Base-by-base conservation (phyloP, 2,888 invertebrate species). In the Drosophila imparisetae region DNA sequence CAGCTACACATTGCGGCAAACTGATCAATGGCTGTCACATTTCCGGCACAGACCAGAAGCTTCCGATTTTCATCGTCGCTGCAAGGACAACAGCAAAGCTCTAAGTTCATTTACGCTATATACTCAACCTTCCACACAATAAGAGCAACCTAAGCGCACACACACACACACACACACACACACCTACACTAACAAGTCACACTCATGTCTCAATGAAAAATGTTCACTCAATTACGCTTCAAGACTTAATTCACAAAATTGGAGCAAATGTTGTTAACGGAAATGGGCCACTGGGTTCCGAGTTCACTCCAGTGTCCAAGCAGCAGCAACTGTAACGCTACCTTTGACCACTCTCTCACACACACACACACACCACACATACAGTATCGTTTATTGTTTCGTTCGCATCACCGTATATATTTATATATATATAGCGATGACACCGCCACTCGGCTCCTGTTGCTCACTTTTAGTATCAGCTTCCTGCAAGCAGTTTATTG, bases 151-250 rank as follows among this genome's bases (percentile, higher is more conserved):
- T n/a, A 15, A 21, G 8, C 55, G n/a, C 32, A 30, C 34, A 59
- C 61, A 11, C 30, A 55, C 34, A 36, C 29, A 27, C 38, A 58
- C 38, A 48, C 53, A 59, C 52, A 18, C 52, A 52, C 49, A 64
- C 52, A 45, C 55, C 48, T 21, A 57, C 29, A 60, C 54, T 65
- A 52, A 61, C 32, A 61, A 64, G 58, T 50, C 63, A 61, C 80
- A 81, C 82, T 87, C 80, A 80, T 86, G 83, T 88, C 86, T 82
- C 83, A 90, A 72, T 91, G 86, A 82, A 89, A 24, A 89, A 81
- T 90, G 75, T 91, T 89, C 91, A 86, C 91, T 91, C 91, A 91
- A 91, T 91, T 91, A 90, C 84, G 75, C 87, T 91, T 90, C 86
- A 90, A 86, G 86, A 83, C 91, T 91, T 91, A 90, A 90, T 90